Base-by-base conservation (phyloP, 2,113 vertebrate species). In the Sus scrofa region DNA sequence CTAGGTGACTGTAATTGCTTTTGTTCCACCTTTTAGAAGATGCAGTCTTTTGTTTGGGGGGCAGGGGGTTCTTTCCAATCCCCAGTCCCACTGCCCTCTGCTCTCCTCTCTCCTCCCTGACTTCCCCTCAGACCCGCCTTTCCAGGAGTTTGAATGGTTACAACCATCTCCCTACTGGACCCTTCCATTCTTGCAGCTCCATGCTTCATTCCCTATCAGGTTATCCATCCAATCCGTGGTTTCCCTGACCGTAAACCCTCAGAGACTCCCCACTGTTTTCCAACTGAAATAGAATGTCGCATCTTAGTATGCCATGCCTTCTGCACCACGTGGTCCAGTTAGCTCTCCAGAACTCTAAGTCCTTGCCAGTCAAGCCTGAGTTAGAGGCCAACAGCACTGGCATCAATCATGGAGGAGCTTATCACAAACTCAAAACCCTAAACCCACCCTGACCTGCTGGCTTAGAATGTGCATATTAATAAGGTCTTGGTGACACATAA, bases 211-310 rank as follows among this genome's bases (percentile, higher is more conserved):
- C 20, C 7, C 27, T 78, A 12, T 19, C 32, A 68, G n/a, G 19
- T 86, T 87, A 44, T n/a, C 54, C 12, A 15, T n/a, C 34, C 39
- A 62, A 83, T 67, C 14, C n/a, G 32, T 44, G 39, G 13, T 50
- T 95, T 95, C 63, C 37, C 52, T 88, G 83, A 89, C 56, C 62
- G 60, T n/a, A 77, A 73, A 56, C 58, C 22, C 86, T 68, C 27
- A 75, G 44, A 34, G n/a, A 20, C 30, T 88, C 62, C 71, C 39
- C 56, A 52, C 19, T 82, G 24, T 73, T 74, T 22, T 37, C 18
- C 79, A 62, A 32, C 12, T 77, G 71, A 93, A 91, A 81, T 24
- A 86, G 14, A 73, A 78, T 24, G 7, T 78, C 68, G 37, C 63
- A 74, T 56, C 50, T 71, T 63, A 52, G 73, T 27, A n/a, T 67